Conservation (phyloP, 2,888 invertebrate species). For the Cataglyphis rosenhaueri region DNA sequence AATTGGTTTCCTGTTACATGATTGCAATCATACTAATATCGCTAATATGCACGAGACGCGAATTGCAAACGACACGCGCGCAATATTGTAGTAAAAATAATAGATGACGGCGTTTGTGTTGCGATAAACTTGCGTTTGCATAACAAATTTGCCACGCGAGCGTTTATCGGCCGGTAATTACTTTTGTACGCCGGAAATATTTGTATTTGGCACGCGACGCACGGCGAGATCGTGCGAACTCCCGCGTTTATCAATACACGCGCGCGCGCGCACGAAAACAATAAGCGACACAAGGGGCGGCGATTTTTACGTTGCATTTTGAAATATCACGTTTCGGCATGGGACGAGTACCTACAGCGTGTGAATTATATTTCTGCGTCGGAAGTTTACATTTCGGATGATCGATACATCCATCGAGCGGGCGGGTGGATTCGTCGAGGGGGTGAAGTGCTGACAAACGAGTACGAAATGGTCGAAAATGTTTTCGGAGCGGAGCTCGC, state of each 20-base stretch:
- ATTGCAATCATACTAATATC: neutral
- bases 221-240: neutral
- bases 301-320: slow-evolving; percentile 48
- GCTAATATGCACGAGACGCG: neutral
- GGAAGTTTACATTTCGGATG: slow-evolving; percentile 65
- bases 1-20: neutral
- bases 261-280: slow-evolving; percentile 30
- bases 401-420: slow-evolving; percentile 67
- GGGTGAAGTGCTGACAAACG: slow-evolving; percentile 64
- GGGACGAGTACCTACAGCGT: slow-evolving; percentile 50
- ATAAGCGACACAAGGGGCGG: slow-evolving; percentile 24
- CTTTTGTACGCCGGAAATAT: slow-evolving; percentile 48
- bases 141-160: slow-evolving; percentile 51
- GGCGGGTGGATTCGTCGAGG: slow-evolving; percentile 47
- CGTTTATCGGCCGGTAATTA: slow-evolving; percentile 54
- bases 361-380: slow-evolving; percentile 67
- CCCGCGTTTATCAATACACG: slow-evolving; percentile 30
- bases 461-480: slow-evolving; percentile 65
- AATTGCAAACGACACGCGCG: slow-evolving; percentile 14
- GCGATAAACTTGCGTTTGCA: slow-evolving; percentile 47
- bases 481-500: slow-evolving; percentile 48
- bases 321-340: slow-evolving; percentile 53
- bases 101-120: slow-evolving; percentile 21
- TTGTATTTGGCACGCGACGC: slow-evolving; percentile 50
- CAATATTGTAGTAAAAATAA: slow-evolving; percentile 22